A percentile compares a stretch with the other conserved stretches of the same genome.
These are phyloP conservation scores for Drosophila glabriapex DNA, from an alignment of 2,888 invertebrate genomes.

Conservation along the genomic window DNA sequence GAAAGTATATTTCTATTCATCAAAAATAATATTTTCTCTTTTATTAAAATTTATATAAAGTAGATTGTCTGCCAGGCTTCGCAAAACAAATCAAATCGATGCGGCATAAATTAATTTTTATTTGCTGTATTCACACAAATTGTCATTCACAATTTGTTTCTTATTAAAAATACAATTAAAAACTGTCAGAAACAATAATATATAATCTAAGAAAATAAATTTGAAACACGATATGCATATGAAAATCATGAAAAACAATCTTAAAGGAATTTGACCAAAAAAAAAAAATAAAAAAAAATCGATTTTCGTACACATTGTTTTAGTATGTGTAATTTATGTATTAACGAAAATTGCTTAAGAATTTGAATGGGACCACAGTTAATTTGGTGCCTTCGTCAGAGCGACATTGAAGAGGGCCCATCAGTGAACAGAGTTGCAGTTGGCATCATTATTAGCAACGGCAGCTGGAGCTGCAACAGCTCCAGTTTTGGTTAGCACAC, in stretches of 20 bases:
- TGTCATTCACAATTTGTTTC: neutral
- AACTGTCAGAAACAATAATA: neutral
- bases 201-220: neutral
- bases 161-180: neutral
- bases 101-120: neutral
- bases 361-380: constrained; percentile 18
- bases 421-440: constrained; percentile 15
- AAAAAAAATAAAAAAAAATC: neutral
- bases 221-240: neutral
- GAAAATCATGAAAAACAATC: neutral
- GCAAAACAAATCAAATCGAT: too few species aligned
- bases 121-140: neutral
- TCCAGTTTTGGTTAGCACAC: constrained; percentile 45
- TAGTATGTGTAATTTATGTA: constrained; percentile 30
- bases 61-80: too few species aligned
- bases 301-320: constrained; percentile 22
- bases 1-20: neutral
- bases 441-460: constrained; percentile 32
- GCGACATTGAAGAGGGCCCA: constrained; percentile 9
- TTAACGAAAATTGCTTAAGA: constrained; percentile 27
- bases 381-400: constrained; percentile 4
- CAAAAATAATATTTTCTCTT: neutral
- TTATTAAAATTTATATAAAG: neutral
- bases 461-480: constrained; percentile 15
- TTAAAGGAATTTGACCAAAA: neutral